Conservation (phyloP, 23 tunicate genomes). For the Styela clava region DNA sequence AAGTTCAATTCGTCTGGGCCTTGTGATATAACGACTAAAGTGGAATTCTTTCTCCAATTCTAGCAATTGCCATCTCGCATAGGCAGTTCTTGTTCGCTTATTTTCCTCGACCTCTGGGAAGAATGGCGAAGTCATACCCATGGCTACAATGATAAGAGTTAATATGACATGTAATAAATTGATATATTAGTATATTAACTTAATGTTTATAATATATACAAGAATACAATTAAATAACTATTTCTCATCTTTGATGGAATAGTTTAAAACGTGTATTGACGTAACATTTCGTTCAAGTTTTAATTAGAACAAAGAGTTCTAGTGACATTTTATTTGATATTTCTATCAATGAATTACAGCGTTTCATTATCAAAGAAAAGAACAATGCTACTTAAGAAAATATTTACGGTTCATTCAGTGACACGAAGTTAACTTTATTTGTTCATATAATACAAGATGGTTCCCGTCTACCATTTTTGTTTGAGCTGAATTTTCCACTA, state of each 20-base stretch:
- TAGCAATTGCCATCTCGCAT: slow-evolving; percentile 85
- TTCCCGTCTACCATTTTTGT: too few species aligned
- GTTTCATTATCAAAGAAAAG: not conserved
- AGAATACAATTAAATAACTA: too few species aligned
- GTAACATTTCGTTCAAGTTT: too few species aligned
- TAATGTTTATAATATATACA: too few species aligned
- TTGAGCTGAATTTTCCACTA: too few species aligned
- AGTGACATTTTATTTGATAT: not conserved
- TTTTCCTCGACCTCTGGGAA: slow-evolving; percentile 85
- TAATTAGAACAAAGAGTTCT: not conserved
- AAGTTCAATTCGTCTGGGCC: slow-evolving; percentile 91
- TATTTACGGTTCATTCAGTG: not conserved
- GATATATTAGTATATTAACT: too few species aligned
- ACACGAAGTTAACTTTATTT: too few species aligned
- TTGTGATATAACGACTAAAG: slow-evolving; percentile 80
- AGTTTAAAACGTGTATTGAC: too few species aligned
- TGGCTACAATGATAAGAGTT: slow-evolving; percentile 51
- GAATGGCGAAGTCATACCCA: slow-evolving; percentile 80
- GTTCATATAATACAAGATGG: too few species aligned
- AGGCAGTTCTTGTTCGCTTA: slow-evolving; percentile 88
- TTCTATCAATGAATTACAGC: not conserved
- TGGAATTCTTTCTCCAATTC: slow-evolving; percentile 95
- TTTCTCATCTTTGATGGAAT: too few species aligned
- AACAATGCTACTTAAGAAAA: not conserved
- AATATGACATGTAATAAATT: too few species aligned